phyloP scores from a whole-genome alignment of 2,797 vertebrate genomes.

The Octomys mimax region DNA sequence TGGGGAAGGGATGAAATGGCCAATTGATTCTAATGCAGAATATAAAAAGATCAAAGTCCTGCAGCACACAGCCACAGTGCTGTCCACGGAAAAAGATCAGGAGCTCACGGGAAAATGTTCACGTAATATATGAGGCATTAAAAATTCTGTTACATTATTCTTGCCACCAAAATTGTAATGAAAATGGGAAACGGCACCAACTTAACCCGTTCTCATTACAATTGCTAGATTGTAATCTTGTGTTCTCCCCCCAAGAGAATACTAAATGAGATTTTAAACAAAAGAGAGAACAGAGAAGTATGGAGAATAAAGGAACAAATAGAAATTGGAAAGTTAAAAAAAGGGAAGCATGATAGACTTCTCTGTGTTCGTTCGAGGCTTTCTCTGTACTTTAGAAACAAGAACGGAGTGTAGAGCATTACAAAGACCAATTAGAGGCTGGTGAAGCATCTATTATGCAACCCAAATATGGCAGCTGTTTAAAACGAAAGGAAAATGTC shows the following conservation, averaged over 20 bases:
- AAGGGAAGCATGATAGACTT: constrained; percentile 87
- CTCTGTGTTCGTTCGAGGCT: constrained; percentile 77
- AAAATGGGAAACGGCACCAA: constrained; percentile 91
- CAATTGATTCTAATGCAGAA: constrained; percentile 86
- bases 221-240: constrained; percentile 91
- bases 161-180: constrained; percentile 91
- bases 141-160: constrained; percentile 91
- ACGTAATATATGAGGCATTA: constrained; percentile 90
- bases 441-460: not conserved
- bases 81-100: constrained; percentile 82
- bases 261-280: constrained; percentile 91
- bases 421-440: constrained; percentile 35
- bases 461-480: not conserved
- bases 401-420: constrained; percentile 54
- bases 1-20: constrained; percentile 87
- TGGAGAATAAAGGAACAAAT: constrained; percentile 89
- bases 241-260: constrained; percentile 90
- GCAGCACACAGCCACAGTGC: constrained; percentile 79
- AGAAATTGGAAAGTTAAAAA: constrained; percentile 89
- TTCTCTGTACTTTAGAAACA: constrained; percentile 83
- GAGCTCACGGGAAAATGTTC: constrained; percentile 84
- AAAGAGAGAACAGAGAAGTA: constrained; percentile 87
- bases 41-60: constrained; percentile 90
- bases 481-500: constrained; percentile 11
- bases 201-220: constrained; percentile 92